phyloP scores from a whole-genome alignment of 2,113 vertebrate genomes.

The Podarcis muralis region DNA sequence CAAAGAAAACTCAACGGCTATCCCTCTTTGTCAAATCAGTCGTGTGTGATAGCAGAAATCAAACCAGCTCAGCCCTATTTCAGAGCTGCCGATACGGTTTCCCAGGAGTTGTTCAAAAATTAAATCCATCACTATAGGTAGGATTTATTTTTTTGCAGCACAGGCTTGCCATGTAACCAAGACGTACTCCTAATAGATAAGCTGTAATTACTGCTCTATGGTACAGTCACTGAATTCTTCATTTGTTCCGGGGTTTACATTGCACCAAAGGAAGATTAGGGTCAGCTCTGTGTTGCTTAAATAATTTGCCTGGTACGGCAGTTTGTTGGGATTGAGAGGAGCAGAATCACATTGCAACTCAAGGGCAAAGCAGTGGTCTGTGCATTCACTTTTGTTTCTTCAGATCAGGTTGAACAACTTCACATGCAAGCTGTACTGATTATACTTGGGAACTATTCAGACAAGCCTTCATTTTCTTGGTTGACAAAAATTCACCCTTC shows the following conservation, averaged over 20 bases:
- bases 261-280: constrained; percentile 65
- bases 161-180: constrained; percentile 30
- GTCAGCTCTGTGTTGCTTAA: constrained; percentile 61
- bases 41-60: constrained; percentile 38
- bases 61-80: constrained; percentile 48
- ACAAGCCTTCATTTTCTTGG: background rate
- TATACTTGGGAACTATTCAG: background rate
- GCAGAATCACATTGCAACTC: background rate
- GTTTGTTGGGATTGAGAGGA: background rate
- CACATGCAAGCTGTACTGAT: background rate
- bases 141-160: constrained; percentile 30
- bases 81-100: constrained; percentile 17
- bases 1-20: constrained; percentile 35
- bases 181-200: constrained; percentile 25
- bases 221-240: constrained; percentile 59
- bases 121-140: constrained; percentile 15
- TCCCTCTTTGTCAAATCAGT: constrained; percentile 16
- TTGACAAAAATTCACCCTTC: background rate
- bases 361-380: constrained; percentile 5
- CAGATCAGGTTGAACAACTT: background rate
- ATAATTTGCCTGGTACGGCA: constrained; percentile 61
- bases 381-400: constrained; percentile 1
- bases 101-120: constrained; percentile 19
- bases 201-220: constrained; percentile 12
- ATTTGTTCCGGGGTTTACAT: constrained; percentile 56